A percentile compares a stretch with the other conserved stretches of the same genome.
These are phyloP conservation scores for Rapana venosa DNA, from an alignment of 2,888 invertebrate species.

Conservation along the genomic window DNA sequence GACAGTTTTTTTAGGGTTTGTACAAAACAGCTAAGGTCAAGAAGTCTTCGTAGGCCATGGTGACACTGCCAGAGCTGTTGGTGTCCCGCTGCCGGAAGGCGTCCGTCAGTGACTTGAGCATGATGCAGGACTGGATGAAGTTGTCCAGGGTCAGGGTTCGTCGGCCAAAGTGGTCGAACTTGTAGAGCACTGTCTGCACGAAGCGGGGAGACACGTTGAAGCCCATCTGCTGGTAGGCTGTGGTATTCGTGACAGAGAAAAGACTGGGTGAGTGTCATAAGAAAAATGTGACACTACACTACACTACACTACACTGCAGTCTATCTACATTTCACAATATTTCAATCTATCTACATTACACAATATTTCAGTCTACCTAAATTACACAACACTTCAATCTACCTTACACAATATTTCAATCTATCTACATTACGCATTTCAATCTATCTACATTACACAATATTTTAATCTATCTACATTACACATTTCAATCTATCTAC, in stretches of 20 bases:
- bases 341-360: too few relatives aligned
- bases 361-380: too few relatives aligned
- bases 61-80: conserved; percentile 89
- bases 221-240: conserved; percentile 92
- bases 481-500: too few relatives aligned
- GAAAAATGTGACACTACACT: too few relatives aligned
- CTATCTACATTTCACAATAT: too few relatives aligned
- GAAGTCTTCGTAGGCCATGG: conserved; percentile 94
- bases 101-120: conserved; percentile 87
- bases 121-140: conserved; percentile 92
- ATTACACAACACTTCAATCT: too few relatives aligned
- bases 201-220: conserved; percentile 90
- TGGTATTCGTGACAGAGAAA: not conserved
- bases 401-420: too few relatives aligned
- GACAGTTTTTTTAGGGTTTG: conserved; percentile 56
- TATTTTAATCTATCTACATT: too few relatives aligned
- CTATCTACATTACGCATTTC: too few relatives aligned
- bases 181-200: conserved; percentile 85
- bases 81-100: conserved; percentile 90
- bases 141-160: conserved; percentile 87
- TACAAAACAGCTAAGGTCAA: conserved; percentile 86
- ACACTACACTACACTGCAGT: too few relatives aligned
- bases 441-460: too few relatives aligned
- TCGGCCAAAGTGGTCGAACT: conserved; percentile 84
- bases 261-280: too few relatives aligned